These are phyloP conservation scores for Girardinichthys multiradiatus DNA, from an alignment of 2,113 vertebrate genomes.

Conservation along the genomic window DNA sequence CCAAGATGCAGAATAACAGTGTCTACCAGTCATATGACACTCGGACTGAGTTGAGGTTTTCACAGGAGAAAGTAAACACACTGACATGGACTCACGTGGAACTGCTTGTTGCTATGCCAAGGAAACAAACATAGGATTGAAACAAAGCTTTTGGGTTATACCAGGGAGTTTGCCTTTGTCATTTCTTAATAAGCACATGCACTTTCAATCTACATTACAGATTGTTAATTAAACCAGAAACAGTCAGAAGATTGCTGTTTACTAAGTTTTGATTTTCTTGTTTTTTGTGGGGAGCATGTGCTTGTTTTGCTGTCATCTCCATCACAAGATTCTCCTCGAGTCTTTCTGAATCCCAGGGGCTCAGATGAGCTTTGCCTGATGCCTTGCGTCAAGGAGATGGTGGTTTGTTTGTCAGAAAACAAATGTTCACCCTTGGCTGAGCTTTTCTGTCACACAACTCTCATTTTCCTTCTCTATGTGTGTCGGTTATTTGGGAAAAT, in stretches of 20 bases:
- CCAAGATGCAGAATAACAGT: constrained; percentile 36
- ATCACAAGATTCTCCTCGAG: constrained; percentile 62
- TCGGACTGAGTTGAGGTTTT: constrained; percentile 37
- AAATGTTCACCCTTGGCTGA: constrained; percentile 23
- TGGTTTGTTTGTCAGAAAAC: constrained; percentile 62
- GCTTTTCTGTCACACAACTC: constrained; percentile 17
- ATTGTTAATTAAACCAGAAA: constrained; percentile 4
- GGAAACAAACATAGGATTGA: constrained; percentile 2
- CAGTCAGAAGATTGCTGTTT: neutral
- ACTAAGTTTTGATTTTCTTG: neutral
- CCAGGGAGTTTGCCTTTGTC: neutral
- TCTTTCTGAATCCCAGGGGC: constrained; percentile 54
- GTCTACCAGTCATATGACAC: constrained; percentile 46
- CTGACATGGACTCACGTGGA: constrained; percentile 35
- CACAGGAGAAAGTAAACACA: constrained; percentile 32
- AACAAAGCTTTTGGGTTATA: neutral
- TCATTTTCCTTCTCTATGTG: constrained; percentile 7
- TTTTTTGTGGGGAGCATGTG: neutral
- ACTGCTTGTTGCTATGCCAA: constrained; percentile 11
- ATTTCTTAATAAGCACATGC: neutral
- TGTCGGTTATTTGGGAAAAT: neutral
- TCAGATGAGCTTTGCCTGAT: constrained; percentile 61
- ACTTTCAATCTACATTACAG: neutral
- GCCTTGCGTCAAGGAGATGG: constrained; percentile 47
- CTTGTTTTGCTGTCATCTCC: constrained; percentile 51